These are phyloP conservation scores for Propithecus deckenii DNA, from an alignment of 2,797 vertebrate genomes.

Conservation along the genomic window DNA sequence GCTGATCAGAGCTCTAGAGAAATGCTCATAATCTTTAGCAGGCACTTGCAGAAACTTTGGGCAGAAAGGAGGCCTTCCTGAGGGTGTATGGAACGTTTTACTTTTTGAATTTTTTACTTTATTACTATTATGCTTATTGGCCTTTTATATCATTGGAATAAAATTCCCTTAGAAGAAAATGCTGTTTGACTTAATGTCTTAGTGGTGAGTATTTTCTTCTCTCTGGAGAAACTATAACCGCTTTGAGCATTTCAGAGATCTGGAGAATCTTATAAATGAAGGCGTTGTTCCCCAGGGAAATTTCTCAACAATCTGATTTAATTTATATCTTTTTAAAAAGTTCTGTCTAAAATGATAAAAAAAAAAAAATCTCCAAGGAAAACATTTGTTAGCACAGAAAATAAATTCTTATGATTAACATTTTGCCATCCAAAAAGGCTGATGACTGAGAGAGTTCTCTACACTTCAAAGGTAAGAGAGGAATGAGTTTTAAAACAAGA, in stretches of 20 bases:
- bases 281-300: constrained; percentile 75
- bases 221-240: constrained; percentile 34
- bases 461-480: constrained; percentile 84
- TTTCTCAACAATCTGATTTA: constrained; percentile 79
- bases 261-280: constrained; percentile 76
- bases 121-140: background rate
- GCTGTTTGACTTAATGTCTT: constrained; percentile 58
- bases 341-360: constrained; percentile 80
- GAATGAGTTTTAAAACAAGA: constrained; percentile 84
- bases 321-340: constrained; percentile 77
- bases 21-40: constrained; percentile 77
- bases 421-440: constrained; percentile 82
- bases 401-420: constrained; percentile 85
- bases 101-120: constrained; percentile 16
- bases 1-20: constrained; percentile 87
- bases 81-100: background rate
- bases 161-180: constrained; percentile 60
- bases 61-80: constrained; percentile 51
- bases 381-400: constrained; percentile 84
- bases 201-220: constrained; percentile 25
- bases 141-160: constrained; percentile 26
- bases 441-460: constrained; percentile 79
- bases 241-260: constrained; percentile 20
- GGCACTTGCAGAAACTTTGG: constrained; percentile 75
- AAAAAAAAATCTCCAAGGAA: constrained; percentile 73